Percentiles rank a stretch among this genome's conserved stretches.
Evolutionary conservation across 1,140 invertebrate genomes (phyloP).

Genomic region (Apis cerana): DNA sequence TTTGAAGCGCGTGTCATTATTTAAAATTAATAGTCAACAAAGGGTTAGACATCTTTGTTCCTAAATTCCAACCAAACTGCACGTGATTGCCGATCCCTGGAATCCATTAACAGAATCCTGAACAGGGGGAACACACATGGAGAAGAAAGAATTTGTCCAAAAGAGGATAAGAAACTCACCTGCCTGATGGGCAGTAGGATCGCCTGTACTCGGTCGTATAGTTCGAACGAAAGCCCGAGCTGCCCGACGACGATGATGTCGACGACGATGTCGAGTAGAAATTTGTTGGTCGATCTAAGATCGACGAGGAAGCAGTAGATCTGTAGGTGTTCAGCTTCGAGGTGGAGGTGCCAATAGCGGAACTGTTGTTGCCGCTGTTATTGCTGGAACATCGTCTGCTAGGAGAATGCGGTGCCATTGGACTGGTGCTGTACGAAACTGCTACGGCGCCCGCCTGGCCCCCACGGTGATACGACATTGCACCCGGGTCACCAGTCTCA

Average conservation of each 20-base stretch:
- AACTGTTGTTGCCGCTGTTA: slow-evolving; percentile 58
- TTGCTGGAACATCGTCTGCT: slow-evolving; percentile 71
- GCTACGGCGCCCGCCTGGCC: slow-evolving; percentile 76
- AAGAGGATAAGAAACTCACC: slow-evolving; percentile 36
- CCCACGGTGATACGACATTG: slow-evolving; percentile 77
- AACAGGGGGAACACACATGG: background rate
- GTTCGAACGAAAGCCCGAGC: slow-evolving; percentile 44
- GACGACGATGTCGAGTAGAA: slow-evolving; percentile 59
- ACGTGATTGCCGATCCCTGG: slow-evolving; percentile 42
- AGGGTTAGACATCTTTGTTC: background rate
- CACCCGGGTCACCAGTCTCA: slow-evolving; percentile 49
- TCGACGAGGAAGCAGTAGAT: slow-evolving; percentile 52
- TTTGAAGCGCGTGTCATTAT: background rate
- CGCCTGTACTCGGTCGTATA: slow-evolving; percentile 62
- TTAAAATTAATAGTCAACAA: background rate
- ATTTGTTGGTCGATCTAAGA: slow-evolving; percentile 61
- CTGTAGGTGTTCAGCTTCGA: slow-evolving; percentile 67
- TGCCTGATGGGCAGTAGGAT: slow-evolving; percentile 56
- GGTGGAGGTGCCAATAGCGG: slow-evolving; percentile 52
- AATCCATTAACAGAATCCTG: background rate
- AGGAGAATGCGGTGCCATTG: slow-evolving; percentile 77
- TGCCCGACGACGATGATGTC: slow-evolving; percentile 42
- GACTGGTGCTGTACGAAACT: slow-evolving; percentile 74
- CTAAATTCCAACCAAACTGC: background rate
- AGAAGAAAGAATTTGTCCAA: no score